Percentiles rank a stretch among this genome's conserved stretches.
Conservation (phyloP, 2,888 invertebrate species). For the Chrysolina americana region DNA sequence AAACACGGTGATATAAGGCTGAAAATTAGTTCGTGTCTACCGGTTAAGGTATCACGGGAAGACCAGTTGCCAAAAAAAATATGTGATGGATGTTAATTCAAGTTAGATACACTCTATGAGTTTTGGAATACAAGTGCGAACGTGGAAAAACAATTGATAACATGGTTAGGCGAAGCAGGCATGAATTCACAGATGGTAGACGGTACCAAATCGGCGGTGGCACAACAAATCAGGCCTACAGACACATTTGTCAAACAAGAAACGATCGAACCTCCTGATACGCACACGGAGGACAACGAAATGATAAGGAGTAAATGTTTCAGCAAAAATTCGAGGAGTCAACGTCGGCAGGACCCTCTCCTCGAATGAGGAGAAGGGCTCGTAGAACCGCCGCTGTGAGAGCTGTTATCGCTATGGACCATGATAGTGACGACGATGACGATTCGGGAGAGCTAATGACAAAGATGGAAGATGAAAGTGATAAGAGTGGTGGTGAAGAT, state of each 20-base stretch:
- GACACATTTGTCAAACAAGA: slow-evolving; percentile 58
- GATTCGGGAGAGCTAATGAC: slow-evolving; percentile 60
- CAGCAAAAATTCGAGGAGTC: slow-evolving; percentile 50
- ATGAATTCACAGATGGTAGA: slow-evolving; percentile 47
- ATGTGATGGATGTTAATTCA: slow-evolving; percentile 80
- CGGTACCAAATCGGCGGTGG: slow-evolving; percentile 40
- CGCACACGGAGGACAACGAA: slow-evolving; percentile 47
- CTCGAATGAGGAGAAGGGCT: slow-evolving; percentile 55
- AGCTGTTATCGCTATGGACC: slow-evolving; percentile 58
- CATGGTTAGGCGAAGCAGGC: slow-evolving; percentile 64
- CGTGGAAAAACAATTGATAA: slow-evolving; percentile 73
- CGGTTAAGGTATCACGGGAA: slow-evolving; percentile 80
- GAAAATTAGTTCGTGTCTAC: slow-evolving; percentile 81
- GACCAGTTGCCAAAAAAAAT: slow-evolving; percentile 81
- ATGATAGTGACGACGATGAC: slow-evolving; percentile 62
- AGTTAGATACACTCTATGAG: slow-evolving; percentile 80
- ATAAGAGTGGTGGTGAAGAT: slow-evolving; percentile 61
- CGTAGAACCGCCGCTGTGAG: slow-evolving; percentile 63
- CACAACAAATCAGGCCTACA: slow-evolving; percentile 46
- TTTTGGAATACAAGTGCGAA: slow-evolving; percentile 80
- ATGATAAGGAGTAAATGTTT: slow-evolving; percentile 47
- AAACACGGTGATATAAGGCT: slow-evolving; percentile 76
- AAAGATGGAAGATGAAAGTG: slow-evolving; percentile 66
- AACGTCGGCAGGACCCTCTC: slow-evolving; percentile 37
- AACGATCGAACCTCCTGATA: slow-evolving; percentile 48